Conservation (phyloP, 2,888 invertebrate genomes). For the Sceliomorpha sp. region DNA sequence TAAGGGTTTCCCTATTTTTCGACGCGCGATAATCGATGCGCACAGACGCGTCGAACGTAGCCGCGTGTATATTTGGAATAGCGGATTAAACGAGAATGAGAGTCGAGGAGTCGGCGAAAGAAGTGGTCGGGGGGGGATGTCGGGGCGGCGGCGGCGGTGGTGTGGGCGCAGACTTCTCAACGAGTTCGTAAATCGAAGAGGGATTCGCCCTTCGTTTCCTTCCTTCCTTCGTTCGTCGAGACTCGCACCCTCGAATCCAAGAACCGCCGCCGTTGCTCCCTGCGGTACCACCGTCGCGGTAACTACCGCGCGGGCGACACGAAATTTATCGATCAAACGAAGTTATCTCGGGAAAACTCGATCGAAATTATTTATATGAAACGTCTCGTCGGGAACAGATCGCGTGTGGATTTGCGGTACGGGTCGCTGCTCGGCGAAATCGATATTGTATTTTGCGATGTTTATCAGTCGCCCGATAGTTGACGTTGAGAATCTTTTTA, state of each 20-base stretch:
- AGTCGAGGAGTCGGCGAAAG: slow-evolving; percentile 34
- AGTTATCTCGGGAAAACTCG: slow-evolving; percentile 32
- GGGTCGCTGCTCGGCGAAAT: too few relatives aligned
- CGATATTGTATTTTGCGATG: too few relatives aligned
- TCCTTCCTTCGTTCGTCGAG: slow-evolving; percentile 54
- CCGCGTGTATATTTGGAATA: slow-evolving; percentile 42
- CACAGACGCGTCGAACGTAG: slow-evolving; percentile 16
- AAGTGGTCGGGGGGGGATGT: slow-evolving; percentile 21
- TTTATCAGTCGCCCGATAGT: too few relatives aligned
- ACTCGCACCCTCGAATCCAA: slow-evolving; percentile 48
- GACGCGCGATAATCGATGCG: slow-evolving; percentile 29
- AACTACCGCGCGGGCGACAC: slow-evolving; percentile 46
- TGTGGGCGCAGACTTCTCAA: slow-evolving; percentile 67
- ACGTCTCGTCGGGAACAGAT: neutral
- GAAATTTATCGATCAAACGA: slow-evolving; percentile 51
- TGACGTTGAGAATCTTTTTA: too few relatives aligned
- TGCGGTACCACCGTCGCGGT: slow-evolving; percentile 39
- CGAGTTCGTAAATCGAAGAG: slow-evolving; percentile 71
- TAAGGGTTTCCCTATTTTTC: slow-evolving; percentile 31
- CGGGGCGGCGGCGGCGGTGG: slow-evolving; percentile 43
- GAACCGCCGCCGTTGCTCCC: slow-evolving; percentile 38
- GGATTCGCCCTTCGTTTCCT: slow-evolving; percentile 63
- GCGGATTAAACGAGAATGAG: slow-evolving; percentile 56
- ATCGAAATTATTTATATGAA: slow-evolving; percentile 50
- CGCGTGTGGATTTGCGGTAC: too few relatives aligned